A percentile compares a stretch with the other conserved stretches of the same genome.
Conservation (phyloP, 2,888 invertebrate species). For the Drosophila gaucha region DNA sequence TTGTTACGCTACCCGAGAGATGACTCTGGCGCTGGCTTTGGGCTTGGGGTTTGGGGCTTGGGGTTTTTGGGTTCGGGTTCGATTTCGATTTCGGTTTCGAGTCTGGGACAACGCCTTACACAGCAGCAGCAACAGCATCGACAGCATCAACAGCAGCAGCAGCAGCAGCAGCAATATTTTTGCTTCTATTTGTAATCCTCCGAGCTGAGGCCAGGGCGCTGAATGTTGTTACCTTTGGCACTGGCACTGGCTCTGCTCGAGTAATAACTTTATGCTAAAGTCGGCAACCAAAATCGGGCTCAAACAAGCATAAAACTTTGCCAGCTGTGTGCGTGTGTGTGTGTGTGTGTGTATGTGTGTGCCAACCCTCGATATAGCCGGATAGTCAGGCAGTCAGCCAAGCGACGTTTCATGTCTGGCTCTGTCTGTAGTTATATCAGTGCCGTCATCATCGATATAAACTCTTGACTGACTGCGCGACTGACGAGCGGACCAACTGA, state of each 20-base stretch:
- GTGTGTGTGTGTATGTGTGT: constrained; percentile 26
- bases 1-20: constrained; percentile 41
- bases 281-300: constrained; percentile 59
- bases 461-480: constrained; percentile 58
- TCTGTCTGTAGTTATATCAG: constrained; percentile 72
- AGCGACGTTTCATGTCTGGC: constrained; percentile 53
- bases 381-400: constrained; percentile 40
- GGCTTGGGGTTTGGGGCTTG: background rate
- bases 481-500: constrained; percentile 24
- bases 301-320: constrained; percentile 69
- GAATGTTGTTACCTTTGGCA: constrained; percentile 57
- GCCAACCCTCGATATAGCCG: constrained; percentile 54
- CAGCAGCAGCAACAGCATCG: constrained; percentile 42
- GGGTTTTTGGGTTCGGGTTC: background rate
- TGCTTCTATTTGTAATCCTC: constrained; percentile 61
- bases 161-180: constrained; percentile 51
- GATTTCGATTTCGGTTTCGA: background rate
- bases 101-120: constrained; percentile 29
- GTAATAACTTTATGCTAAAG: constrained; percentile 68
- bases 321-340: constrained; percentile 42
- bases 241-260: constrained; percentile 14
- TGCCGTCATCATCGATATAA: constrained; percentile 79
- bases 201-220: constrained; percentile 16
- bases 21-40: constrained; percentile 9
- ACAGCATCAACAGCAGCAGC: constrained; percentile 35